Evolutionary conservation across 2,888 invertebrate genomes (phyloP).

Genomic region (Xanthorhoe designata): DNA sequence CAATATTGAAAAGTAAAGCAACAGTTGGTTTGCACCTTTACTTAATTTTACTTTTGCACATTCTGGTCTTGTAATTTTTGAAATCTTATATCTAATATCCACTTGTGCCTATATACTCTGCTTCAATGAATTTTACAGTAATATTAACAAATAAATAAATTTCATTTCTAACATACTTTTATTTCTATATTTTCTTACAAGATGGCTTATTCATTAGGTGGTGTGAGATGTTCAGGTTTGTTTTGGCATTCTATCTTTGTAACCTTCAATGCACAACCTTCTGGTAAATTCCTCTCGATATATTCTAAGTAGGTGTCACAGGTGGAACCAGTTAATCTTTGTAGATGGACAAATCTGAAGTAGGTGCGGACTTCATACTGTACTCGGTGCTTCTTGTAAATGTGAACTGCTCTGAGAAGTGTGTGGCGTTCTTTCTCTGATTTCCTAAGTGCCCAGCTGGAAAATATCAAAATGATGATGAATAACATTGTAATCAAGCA

Average conservation of each 20-base stretch:
- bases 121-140: not conserved
- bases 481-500: not conserved
- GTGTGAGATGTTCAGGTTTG: conserved; percentile 83
- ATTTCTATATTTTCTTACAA: conserved; percentile 46
- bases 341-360: conserved; percentile 93
- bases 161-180: conserved; percentile 45
- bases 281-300: conserved; percentile 97
- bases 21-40: no score
- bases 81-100: not conserved
- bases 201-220: conserved; percentile 60
- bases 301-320: conserved; percentile 98
- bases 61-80: no score
- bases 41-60: no score
- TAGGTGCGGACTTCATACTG: conserved; percentile 98
- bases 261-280: conserved; percentile 97
- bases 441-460: conserved; percentile 90
- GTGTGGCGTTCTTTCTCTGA: conserved; percentile 91
- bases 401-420: conserved; percentile 94
- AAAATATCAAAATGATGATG: conserved; percentile 14
- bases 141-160: conserved; percentile 5
- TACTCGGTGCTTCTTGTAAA: conserved; percentile 96
- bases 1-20: no score
- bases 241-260: conserved; percentile 89
- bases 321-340: conserved; percentile 96
- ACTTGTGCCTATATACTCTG: not conserved